Percentiles rank a stretch among this genome's conserved stretches.
These are phyloP conservation scores for Labroides dimidiatus DNA, from an alignment of 2,797 vertebrate species.

Conservation along the genomic window DNA sequence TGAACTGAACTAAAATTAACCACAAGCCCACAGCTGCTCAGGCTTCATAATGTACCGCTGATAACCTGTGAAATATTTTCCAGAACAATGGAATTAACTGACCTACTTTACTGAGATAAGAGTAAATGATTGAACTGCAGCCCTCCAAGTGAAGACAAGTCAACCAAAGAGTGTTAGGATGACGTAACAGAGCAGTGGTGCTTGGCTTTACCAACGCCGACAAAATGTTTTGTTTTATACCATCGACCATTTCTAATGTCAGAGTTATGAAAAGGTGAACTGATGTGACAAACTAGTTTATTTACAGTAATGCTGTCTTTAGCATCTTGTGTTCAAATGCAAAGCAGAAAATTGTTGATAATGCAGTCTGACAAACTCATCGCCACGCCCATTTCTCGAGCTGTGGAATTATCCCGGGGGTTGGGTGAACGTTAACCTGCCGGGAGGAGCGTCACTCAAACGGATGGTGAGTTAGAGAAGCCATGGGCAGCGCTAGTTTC, in stretches of 20 bases:
- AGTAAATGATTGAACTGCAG: slow-evolving; percentile 35
- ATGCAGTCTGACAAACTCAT: too few relatives aligned
- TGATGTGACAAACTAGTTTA: too few relatives aligned
- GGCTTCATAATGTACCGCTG: background rate
- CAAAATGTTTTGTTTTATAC: too few relatives aligned
- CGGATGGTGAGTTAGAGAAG: background rate
- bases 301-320: too few relatives aligned
- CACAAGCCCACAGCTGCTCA: background rate
- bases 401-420: slow-evolving; percentile 6
- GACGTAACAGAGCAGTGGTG: background rate
- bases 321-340: background rate
- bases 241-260: too few relatives aligned
- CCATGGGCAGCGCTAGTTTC: background rate
- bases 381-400: slow-evolving; percentile 11
- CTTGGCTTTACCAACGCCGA: background rate
- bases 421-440: background rate
- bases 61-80: background rate
- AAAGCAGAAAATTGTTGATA: background rate
- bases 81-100: background rate
- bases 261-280: too few relatives aligned
- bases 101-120: background rate
- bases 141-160: background rate
- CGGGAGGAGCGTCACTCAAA: too few relatives aligned
- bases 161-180: background rate
- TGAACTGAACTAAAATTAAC: background rate